Evolutionary conservation across 2,888 invertebrate genomes (phyloP).

Genomic region (Bimastos eiseni): DNA sequence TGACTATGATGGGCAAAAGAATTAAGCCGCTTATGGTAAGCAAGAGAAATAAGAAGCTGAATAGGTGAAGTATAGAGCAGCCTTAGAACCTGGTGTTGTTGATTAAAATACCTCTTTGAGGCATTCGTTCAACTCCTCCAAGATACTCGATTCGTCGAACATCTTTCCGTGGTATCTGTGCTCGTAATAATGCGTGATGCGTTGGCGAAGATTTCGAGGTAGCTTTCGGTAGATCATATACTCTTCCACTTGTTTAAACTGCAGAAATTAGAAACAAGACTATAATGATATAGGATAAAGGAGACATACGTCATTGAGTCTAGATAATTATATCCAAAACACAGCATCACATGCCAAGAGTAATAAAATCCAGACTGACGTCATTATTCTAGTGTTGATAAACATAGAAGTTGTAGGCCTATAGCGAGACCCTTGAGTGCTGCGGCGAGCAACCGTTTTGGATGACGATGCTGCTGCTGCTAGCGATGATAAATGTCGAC

Average conservation of each 20-base stretch:
- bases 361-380: not conserved
- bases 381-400: too few relatives aligned
- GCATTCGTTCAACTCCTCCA: slow-evolving; percentile 94
- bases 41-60: too few relatives aligned
- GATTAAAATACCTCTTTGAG: slow-evolving; percentile 80
- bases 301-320: not conserved
- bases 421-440: not conserved
- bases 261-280: not conserved
- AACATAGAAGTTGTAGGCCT: too few relatives aligned
- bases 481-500: too few relatives aligned
- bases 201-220: slow-evolving; percentile 90
- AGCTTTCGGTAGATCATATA: slow-evolving; percentile 98
- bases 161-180: slow-evolving; percentile 98
- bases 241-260: slow-evolving; percentile 99
- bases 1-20: slow-evolving; percentile 14
- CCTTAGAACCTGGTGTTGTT: too few relatives aligned
- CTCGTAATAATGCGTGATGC: slow-evolving; percentile 97
- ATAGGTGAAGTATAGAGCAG: too few relatives aligned
- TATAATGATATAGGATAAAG: not conserved
- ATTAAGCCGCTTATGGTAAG: slow-evolving; percentile 47
- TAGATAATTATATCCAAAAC: too few relatives aligned
- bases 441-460: not conserved
- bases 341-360: not conserved
- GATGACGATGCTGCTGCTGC: too few relatives aligned
- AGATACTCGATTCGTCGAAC: slow-evolving; percentile 95